These are phyloP conservation scores for Gallinago undulata DNA, from an alignment of 2,113 vertebrate species.

Conservation along the genomic window DNA sequence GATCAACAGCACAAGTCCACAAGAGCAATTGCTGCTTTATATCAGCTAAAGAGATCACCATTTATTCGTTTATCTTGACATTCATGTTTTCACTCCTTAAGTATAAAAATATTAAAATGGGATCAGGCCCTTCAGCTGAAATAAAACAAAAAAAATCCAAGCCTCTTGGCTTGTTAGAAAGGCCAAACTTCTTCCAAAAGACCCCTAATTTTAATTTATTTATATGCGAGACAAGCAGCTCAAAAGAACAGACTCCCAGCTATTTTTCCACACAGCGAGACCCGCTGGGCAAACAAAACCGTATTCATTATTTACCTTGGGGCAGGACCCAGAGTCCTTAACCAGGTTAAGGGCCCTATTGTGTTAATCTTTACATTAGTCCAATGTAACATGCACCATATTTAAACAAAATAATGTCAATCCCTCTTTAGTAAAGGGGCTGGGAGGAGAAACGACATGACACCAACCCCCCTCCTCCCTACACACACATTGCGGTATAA, in stretches of 20 bases:
- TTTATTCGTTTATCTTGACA: background rate
- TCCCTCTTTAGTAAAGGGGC: background rate
- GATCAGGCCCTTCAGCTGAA: background rate
- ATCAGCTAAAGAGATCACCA: background rate
- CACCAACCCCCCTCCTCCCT: background rate
- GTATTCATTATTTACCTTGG: background rate
- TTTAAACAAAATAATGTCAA: constrained; percentile 25
- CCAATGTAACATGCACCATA: background rate
- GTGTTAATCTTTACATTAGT: constrained; percentile 30
- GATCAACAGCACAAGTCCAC: background rate
- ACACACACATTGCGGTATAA: background rate
- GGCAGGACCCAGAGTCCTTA: constrained; percentile 10
- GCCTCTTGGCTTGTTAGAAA: background rate
- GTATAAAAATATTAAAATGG: background rate
- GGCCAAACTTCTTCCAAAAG: background rate
- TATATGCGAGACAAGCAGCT: background rate
- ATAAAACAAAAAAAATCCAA: background rate
- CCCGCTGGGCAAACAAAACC: constrained; percentile 1
- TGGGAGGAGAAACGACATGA: background rate
- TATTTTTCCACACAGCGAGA: background rate
- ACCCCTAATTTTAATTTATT: background rate
- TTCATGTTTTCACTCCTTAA: background rate
- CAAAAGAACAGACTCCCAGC: background rate
- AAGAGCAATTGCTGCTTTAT: background rate
- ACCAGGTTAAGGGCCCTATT: constrained; percentile 15